Evolutionary conservation across 1,140 invertebrate genomes (phyloP).

Genomic region (Eupristina koningsbergeri): DNA sequence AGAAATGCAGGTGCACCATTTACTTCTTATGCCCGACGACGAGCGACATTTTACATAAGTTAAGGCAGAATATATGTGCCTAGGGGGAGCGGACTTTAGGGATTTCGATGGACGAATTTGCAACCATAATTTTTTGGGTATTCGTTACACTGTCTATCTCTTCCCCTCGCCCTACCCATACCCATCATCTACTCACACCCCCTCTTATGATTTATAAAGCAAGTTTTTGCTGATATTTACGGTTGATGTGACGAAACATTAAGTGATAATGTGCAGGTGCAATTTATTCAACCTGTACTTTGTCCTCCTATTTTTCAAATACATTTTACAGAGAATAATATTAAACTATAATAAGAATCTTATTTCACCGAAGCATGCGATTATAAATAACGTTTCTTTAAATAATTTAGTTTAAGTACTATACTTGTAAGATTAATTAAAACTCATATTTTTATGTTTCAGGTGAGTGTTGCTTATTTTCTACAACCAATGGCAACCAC

Average conservation of each 20-base stretch:
- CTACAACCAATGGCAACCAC: neutral
- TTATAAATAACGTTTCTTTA: neutral
- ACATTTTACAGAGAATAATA: neutral
- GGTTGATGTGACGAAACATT: neutral
- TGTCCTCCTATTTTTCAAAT: neutral
- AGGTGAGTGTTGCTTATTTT: neutral
- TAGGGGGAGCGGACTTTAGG: neutral
- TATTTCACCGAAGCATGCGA: neutral
- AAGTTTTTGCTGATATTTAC: neutral
- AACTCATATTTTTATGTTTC: neutral
- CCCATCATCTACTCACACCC: neutral
- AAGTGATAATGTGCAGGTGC: neutral
- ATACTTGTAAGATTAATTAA: neutral
- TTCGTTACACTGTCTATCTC: slow-evolving; percentile 5
- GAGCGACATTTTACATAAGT: slow-evolving; percentile 41
- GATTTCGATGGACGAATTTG: neutral
- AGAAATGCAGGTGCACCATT: slow-evolving; percentile 56
- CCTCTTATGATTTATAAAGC: neutral
- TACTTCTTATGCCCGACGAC: slow-evolving; percentile 13
- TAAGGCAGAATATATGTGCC: slow-evolving; percentile 33
- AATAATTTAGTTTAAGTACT: neutral
- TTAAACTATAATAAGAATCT: neutral
- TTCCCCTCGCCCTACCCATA: neutral
- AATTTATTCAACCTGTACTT: neutral
- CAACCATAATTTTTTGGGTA: slow-evolving; percentile 35